Evolutionary conservation across 2,888 invertebrate species (phyloP).

Genomic region (Cheilosia grossa): DNA sequence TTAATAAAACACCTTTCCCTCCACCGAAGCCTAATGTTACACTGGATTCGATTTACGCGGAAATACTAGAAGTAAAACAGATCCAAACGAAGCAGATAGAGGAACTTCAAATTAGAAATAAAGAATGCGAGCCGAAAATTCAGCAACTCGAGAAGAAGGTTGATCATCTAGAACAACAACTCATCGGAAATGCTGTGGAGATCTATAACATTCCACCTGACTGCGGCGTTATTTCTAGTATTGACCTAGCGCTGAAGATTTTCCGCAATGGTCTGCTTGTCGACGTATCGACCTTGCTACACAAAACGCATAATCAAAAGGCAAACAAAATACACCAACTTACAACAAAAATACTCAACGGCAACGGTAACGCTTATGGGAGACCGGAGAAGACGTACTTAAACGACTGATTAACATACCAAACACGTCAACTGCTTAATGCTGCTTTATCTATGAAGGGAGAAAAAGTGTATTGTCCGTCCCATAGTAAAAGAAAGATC

Average conservation of each 20-base stretch:
- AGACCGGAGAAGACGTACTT: constrained; percentile 33
- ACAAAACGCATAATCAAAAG: constrained; percentile 20
- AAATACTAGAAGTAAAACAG: constrained; percentile 1
- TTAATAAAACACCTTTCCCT: too few species aligned
- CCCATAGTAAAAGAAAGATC: too few species aligned
- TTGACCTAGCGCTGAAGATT: constrained; percentile 19
- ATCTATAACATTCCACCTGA: constrained; percentile 25
- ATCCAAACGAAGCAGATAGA: background rate
- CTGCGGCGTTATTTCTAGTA: background rate
- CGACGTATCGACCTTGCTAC: constrained; percentile 23
- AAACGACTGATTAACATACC: constrained; percentile 23
- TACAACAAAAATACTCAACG: constrained; percentile 9
- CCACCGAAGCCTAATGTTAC: background rate
- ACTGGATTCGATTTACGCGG: background rate
- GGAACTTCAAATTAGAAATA: constrained; percentile 1
- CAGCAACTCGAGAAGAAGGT: constrained; percentile 5
- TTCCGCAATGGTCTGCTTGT: constrained; percentile 23
- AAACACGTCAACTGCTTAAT: constrained; percentile 36
- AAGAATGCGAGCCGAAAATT: background rate
- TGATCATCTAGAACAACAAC: constrained; percentile 6
- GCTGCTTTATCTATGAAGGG: constrained; percentile 21
- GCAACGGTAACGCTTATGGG: background rate
- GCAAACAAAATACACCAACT: constrained; percentile 18
- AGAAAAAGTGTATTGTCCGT: constrained; percentile 13
- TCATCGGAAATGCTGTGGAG: constrained; percentile 9